Evolutionary conservation across 2,113 vertebrate species (phyloP), one percentile per base, ranked within the genome.

Genomic region (Formicarius rufipectus): DNA sequence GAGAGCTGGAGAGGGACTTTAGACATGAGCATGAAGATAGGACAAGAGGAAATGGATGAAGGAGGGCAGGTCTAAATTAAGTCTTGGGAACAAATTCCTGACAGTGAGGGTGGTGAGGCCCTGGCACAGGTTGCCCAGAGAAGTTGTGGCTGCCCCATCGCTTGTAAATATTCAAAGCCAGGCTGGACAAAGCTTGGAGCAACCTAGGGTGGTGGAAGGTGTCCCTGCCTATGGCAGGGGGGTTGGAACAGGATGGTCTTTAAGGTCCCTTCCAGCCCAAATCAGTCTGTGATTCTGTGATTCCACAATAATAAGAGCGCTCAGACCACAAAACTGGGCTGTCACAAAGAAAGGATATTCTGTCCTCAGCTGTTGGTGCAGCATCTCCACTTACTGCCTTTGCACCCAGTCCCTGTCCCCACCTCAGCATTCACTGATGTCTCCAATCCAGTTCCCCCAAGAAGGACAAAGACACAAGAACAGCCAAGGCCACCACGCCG

Each of bases 401-500:
- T 3, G 2, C 35, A 85, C 21, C 15, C 10, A 2, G 10, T 8
- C 49, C 67, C 39, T 63, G 45, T 19, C 30, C 15, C 45, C 5
- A 1, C 1, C 35, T 74, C 74, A 47, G 35, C 52, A 45, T 56
- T 67, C 5, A 2, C 59, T 8, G 4, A 3, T 40, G 21, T 35
- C 71, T 45, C 33, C 1, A 1, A 45, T 37, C 90, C 50, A 12
- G 78, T 80, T 96, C 95, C 85, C 81, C 86, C 64, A 39, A 71
- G 82, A 98, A 98, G 97, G 97, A 97, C 97, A 98, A 98, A 98
- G 77, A 81, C 10, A 11, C 84, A 96, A 97, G 93, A 98, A 93
- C 96, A 96, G 49, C 97, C 97, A 98, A 97, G 97, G 97, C 98
- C 96, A 77, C 80, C 81, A 73, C 2, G 49, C 77, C 85, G 58